Percentiles rank a stretch among this genome's conserved stretches.
Conservation (phyloP, 2,888 invertebrate species). For the Theristus sp. region DNA sequence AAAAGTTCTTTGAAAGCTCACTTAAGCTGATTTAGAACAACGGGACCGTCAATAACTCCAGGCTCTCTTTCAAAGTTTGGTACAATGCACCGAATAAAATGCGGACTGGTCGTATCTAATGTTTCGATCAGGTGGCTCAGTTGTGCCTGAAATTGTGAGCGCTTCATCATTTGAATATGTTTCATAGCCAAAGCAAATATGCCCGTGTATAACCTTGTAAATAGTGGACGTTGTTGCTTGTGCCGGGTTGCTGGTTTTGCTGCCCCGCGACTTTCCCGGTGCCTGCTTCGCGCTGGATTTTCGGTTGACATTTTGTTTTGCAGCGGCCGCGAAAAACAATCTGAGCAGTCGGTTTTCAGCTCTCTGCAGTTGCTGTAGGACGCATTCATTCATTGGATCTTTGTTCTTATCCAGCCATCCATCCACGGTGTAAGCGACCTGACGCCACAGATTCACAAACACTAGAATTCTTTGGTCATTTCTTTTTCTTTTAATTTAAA, state of each 20-base stretch:
- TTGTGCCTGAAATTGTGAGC: conserved; percentile 19
- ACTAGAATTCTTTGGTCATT: too few species aligned
- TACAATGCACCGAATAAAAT: conserved; percentile 29
- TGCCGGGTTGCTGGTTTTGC: neutral
- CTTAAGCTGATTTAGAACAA: conserved; percentile 22
- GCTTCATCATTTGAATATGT: too few species aligned
- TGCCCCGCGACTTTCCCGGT: too few species aligned
- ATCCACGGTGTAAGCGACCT: conserved; percentile 33
- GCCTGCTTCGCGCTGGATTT: neutral
- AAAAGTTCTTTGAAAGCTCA: too few species aligned
- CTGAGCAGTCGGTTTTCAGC: conserved; percentile 17
- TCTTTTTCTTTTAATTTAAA: too few species aligned
- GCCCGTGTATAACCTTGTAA: neutral
- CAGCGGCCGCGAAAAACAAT: conserved; percentile 14
- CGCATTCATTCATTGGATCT: conserved; percentile 32
- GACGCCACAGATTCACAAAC: too few species aligned
- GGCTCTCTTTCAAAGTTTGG: conserved; percentile 26
- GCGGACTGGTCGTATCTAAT: conserved; percentile 21
- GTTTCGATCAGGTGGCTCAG: conserved; percentile 19
- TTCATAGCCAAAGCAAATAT: too few species aligned
- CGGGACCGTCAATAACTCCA: conserved; percentile 16
- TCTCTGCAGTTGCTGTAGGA: conserved; percentile 24
- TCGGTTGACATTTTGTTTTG: too few species aligned
- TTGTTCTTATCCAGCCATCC: conserved; percentile 37
- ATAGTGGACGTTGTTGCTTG: neutral